Evolutionary conservation across 2,113 vertebrate genomes (phyloP).

Genomic region (Anoplopoma fimbria): DNA sequence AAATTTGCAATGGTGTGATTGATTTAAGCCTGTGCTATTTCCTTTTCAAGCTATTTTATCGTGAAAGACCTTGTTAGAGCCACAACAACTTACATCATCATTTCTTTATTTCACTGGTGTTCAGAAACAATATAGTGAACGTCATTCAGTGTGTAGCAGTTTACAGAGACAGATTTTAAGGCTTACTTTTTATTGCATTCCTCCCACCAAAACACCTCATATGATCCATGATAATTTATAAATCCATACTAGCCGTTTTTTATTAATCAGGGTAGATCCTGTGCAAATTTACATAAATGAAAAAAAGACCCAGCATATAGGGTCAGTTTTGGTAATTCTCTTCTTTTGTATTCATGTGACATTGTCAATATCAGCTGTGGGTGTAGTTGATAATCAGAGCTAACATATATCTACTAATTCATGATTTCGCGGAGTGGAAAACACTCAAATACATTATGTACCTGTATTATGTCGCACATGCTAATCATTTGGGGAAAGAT

Average conservation of each 20-base stretch:
- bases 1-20: slow-evolving; percentile 50
- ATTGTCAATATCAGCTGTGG: slow-evolving; percentile 60
- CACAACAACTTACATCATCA: slow-evolving; percentile 73
- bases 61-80: slow-evolving; percentile 84
- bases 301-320: slow-evolving; percentile 83
- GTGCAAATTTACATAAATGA: slow-evolving; percentile 93
- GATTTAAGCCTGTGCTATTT: slow-evolving; percentile 60
- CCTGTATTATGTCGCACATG: slow-evolving; percentile 23
- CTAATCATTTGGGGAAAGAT: slow-evolving; percentile 16
- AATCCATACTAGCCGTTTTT: slow-evolving; percentile 91
- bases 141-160: slow-evolving; percentile 23
- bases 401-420: slow-evolving; percentile 9
- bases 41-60: slow-evolving; percentile 22
- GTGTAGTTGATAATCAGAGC: slow-evolving; percentile 85
- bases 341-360: slow-evolving; percentile 20
- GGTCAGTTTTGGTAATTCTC: slow-evolving; percentile 80
- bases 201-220: slow-evolving; percentile 82
- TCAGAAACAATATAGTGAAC: slow-evolving; percentile 7
- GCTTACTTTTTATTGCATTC: slow-evolving; percentile 70
- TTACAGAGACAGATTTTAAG: slow-evolving; percentile 12
- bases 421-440: background rate
- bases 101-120: slow-evolving; percentile 20
- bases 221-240: slow-evolving; percentile 79
- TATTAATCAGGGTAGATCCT: slow-evolving; percentile 87
- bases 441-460: background rate